Evolutionary conservation across 2,888 invertebrate species (phyloP).

Genomic region (Odontocerum albicorne): DNA sequence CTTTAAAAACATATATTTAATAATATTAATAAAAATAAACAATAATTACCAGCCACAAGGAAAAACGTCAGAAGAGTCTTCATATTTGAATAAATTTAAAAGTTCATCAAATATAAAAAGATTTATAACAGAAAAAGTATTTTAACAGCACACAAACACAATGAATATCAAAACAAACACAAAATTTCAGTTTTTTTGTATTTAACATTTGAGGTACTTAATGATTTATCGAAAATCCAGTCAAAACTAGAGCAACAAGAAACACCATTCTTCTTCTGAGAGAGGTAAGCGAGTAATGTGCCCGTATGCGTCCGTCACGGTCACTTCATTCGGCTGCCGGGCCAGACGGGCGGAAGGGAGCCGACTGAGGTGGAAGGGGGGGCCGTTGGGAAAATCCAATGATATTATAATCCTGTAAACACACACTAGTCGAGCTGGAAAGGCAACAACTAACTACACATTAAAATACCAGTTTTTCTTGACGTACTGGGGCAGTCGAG

Average conservation of each 20-base stretch:
- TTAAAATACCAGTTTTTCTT: slow-evolving; percentile 2
- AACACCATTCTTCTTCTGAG: no score
- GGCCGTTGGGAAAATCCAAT: slow-evolving; percentile 6
- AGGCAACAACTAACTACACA: not conserved
- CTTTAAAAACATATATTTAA: no score
- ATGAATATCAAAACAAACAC: no score
- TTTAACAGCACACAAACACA: not conserved
- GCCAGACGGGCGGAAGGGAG: not conserved
- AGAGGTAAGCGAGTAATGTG: not conserved
- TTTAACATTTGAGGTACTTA: no score
- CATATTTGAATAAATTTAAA: slow-evolving; percentile 10
- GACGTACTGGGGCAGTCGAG: no score
- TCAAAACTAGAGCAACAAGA: no score
- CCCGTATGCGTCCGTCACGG: not conserved
- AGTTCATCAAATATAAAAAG: no score
- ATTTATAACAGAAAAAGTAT: no score
- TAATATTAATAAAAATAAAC: not conserved
- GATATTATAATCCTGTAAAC: slow-evolving; percentile 5
- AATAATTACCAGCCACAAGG: slow-evolving; percentile 15
- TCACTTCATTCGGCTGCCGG: not conserved
- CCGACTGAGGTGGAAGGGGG: not conserved
- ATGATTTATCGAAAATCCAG: no score
- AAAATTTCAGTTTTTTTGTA: no score
- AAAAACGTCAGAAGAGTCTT: slow-evolving; percentile 5
- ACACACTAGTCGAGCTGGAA: not conserved